Base-by-base conservation (phyloP, 1,140 invertebrate genomes). In the Temnothorax curvispinosus region DNA sequence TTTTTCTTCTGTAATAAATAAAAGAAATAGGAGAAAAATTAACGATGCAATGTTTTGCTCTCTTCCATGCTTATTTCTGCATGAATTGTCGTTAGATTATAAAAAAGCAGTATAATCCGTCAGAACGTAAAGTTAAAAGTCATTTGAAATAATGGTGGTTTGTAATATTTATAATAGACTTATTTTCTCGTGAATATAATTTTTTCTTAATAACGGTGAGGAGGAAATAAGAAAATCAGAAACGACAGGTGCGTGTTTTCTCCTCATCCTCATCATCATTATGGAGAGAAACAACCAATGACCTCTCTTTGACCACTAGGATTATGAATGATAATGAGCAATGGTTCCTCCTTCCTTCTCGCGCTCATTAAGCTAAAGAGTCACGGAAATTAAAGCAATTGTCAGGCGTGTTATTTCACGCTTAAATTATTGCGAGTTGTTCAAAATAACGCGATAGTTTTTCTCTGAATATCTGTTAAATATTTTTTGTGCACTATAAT, bases 241-340 rank as follows among this genome's bases (percentile, higher is more conserved):
- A 80, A 76, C 60, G 52, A 27, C 67, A 44, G 72, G 88, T 56
- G 81, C 60, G 21, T 27, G 27, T 88, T 90, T 89, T 87, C 85
- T 90, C 88, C 35, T 87, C 76, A 13, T 86, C 67, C 52, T 69
- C 75, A 54, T 86, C 75, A 15, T 89, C 81, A 65, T 87, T 75
- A 78, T 41, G 74, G n/a, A 41, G 15, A 60, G 7, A 50, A 71
- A 18, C 38, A 65, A 69, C 82, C 71, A n/a, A 32, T 65, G 87
- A 89, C 76, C 89, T 87, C 87, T 77, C 87, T 65, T 69, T 62
- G 75, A 78, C 85, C 60, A 58, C 38, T 60, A 52, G 78, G 50
- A 74, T 85, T 77, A 78, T 58, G n/a, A 78, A 80, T 62, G 75
- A 65, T 88, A 88, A 88, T 64, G 74, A 54, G 41, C 21, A 58